Base-by-base conservation (phyloP, 2,888 invertebrate genomes). In the Troglohyphantes excavatus region DNA sequence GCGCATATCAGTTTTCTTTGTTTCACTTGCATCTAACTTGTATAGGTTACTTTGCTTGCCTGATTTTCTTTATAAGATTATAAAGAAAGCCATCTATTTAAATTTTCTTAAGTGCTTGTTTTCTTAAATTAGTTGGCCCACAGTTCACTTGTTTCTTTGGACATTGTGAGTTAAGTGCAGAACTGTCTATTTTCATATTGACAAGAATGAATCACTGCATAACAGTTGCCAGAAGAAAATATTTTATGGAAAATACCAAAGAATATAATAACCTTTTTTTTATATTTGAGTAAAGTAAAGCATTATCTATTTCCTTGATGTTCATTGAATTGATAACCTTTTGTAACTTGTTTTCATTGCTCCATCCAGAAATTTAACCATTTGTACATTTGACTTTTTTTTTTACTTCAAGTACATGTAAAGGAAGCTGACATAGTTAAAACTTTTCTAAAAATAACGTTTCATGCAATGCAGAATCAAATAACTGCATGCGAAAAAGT, bases 161-260 rank as follows among this genome's bases (percentile, higher is more conserved):
- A 26, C 61, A 27, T 26, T 63, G 39, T 65, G 65, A 78, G 23
- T 43, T 61, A 23, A 78, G 78, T 78, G 65, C 78, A 78, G 78
- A 78, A 39, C 65, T 65, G 65, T 78, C 78, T 63, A 43, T 39
- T 78, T 68, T 78, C 72, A 78, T 61, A 61, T 78, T 1, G 17
- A 53, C 5, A n/a, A 17, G 13, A n/a, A 13, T 53, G 53, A 53
- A n/a, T n/a, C 53, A 53, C 5, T n/a, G 17, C 17, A 53, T 53
- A 53, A 53, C n/a, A 53, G n/a, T 53, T 53, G 53, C 2, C n/a
- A 53, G 5, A 21, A 7, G 65, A 29, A 33, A 2, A 61, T 59
- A 0, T 19, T 59, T 33, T 33, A 9, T 6, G 33, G 29, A 21
- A 61, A 75, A 75, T 61, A 59, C 75, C 75, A 75, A 75, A 75